Conservation (phyloP, 1,140 invertebrate genomes). For the Tetramorium alpestre region DNA sequence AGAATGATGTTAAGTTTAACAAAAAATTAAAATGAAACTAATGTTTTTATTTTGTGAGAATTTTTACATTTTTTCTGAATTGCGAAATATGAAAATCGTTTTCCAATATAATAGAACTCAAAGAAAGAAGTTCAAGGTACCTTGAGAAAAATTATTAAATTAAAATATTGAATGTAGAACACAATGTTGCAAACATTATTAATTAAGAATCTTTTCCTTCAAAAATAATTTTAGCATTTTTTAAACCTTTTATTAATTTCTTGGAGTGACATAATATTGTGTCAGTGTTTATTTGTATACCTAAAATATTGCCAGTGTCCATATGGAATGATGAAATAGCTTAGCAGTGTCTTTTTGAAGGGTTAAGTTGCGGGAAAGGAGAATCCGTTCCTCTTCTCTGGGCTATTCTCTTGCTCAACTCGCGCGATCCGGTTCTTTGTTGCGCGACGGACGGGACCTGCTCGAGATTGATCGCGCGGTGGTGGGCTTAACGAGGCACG, state of each 20-base stretch:
- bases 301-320: neutral
- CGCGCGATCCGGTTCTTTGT: slow-evolving; percentile 72
- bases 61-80: neutral
- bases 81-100: neutral
- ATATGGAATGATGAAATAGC: neutral
- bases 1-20: neutral
- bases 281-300: too few species aligned
- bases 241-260: neutral
- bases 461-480: slow-evolving; percentile 65
- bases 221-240: neutral
- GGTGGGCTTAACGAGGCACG: slow-evolving; percentile 70
- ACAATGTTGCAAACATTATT: neutral
- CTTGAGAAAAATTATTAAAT: neutral
- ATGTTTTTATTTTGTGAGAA: neutral
- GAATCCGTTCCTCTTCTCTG: neutral
- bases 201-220: neutral
- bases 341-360: slow-evolving; percentile 12
- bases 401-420: slow-evolving; percentile 52
- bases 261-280: neutral
- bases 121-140: neutral
- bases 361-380: neutral
- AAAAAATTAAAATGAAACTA: neutral
- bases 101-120: neutral
- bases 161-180: neutral
- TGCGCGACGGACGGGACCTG: slow-evolving; percentile 50